Evolutionary conservation across 2,797 vertebrate genomes (phyloP), one percentile per base, ranked within the genome.

Genomic region (Manis crassicaudata): DNA sequence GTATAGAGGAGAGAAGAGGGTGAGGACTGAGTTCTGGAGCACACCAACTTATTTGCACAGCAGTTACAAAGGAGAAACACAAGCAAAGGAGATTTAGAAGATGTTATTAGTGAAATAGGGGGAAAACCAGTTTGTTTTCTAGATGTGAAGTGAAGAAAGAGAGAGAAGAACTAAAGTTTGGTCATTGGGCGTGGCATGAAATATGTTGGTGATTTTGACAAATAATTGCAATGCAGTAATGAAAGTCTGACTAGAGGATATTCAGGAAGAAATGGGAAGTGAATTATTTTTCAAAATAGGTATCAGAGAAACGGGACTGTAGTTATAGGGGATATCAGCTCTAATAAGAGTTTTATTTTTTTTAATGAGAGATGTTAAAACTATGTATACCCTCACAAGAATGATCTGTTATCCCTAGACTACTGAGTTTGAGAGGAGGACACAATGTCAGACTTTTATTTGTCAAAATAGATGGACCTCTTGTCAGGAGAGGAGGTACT

Each of bases 401-500:
- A 63, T 79, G 86, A 91, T 96, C 89, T 88, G 70, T 96, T 93
- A 93, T 63, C 3, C 32, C 18, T 60, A 83, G 40, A 63, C 25
- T 65, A 93, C 56, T 76, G 79, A 92, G 52, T 90, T 81, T 83
- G 46, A 87, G 92, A 77, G 83, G 75, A 90, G 70, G 46, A 79
- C 37, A 43, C 16, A 2, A 76, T 90, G 43, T 56, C 94, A 96
- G 92, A 37, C 50, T 88, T 43, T 5, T 81, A 96, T 97, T 93
- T 97, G 76, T 96, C 80, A 94, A 90, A 95, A 77, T 11, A 80
- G 77, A 87, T 76, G 83, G 89, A 40, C 56, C 94, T 94, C 89
- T 6, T 94, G 37, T 96, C 54, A 63, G 89, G 32, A 80, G 77
- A 90, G 0, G 37, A 81, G 85, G 1, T 37, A n/a, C 43, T 68